These are phyloP conservation scores for Yponomeuta cagnagella DNA, from an alignment of 2,888 invertebrate genomes.

Conservation along the genomic window DNA sequence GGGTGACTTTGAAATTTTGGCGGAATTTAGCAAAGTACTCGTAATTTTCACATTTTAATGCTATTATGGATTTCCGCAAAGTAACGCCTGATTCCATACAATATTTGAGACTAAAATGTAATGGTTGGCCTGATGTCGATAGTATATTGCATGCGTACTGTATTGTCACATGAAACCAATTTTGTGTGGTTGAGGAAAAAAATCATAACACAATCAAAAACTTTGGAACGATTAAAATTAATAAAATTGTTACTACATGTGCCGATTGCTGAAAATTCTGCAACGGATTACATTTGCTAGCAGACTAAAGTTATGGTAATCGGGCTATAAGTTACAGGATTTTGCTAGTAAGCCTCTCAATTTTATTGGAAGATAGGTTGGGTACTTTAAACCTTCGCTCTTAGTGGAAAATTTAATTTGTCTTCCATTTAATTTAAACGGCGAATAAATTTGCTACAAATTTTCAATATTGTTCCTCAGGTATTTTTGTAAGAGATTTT, in stretches of 20 bases:
- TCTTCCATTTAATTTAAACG: conserved; percentile 28
- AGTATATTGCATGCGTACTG: too few species aligned
- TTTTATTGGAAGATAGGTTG: conserved; percentile 44
- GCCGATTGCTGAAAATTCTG: conserved; percentile 56
- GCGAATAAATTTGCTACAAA: conserved; percentile 25
- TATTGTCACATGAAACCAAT: too few species aligned
- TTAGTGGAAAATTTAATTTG: conserved; percentile 33
- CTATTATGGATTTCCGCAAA: too few species aligned
- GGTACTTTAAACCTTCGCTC: conserved; percentile 32
- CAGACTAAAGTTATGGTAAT: conserved; percentile 61
- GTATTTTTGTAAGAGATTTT: background rate
- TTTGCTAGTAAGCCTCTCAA: conserved; percentile 47
- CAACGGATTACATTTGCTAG: conserved; percentile 59
- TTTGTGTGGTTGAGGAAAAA: too few species aligned
- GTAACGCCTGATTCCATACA: too few species aligned
- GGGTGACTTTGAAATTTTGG: too few species aligned
- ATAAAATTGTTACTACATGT: conserved; percentile 29
- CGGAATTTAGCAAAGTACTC: too few species aligned
- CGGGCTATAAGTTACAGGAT: conserved; percentile 57
- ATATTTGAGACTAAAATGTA: too few species aligned
- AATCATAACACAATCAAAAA: too few species aligned
- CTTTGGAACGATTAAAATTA: too few species aligned
- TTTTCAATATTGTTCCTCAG: conserved; percentile 15
- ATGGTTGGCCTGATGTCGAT: too few species aligned
- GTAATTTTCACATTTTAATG: too few species aligned